Evolutionary conservation across 2,797 vertebrate genomes (phyloP).

Genomic region (Margarornis squamiger): DNA sequence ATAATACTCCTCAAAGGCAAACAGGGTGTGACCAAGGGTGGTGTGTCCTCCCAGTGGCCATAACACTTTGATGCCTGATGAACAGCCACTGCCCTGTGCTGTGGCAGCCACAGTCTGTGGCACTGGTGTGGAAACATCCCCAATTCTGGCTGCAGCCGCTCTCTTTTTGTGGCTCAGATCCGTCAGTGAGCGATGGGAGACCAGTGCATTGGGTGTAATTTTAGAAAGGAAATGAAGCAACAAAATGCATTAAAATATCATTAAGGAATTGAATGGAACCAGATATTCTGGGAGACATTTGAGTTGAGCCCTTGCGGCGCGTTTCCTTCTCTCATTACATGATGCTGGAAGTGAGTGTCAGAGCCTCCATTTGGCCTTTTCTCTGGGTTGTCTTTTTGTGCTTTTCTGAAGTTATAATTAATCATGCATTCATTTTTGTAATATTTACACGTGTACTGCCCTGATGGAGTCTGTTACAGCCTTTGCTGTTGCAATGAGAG

Average conservation of each 20-base stretch:
- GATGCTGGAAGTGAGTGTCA: neutral
- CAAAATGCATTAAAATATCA: slow-evolving; percentile 46
- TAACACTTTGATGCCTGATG: fast-evolving
- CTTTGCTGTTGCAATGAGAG: slow-evolving; percentile 27
- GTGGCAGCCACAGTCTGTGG: fast-evolving
- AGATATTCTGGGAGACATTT: neutral
- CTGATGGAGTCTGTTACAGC: neutral
- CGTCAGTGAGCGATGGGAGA: neutral
- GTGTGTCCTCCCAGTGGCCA: fast-evolving
- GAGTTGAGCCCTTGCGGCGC: neutral
- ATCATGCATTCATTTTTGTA: neutral
- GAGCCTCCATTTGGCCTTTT: neutral
- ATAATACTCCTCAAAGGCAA: neutral
- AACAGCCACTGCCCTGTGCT: fast-evolving
- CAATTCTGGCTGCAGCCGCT: fast-evolving
- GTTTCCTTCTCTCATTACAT: neutral
- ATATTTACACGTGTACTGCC: neutral
- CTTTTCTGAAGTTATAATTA: slow-evolving; percentile 55
- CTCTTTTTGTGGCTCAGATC: fast-evolving
- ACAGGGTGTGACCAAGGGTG: neutral
- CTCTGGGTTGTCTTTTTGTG: neutral
- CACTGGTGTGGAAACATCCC: fast-evolving
- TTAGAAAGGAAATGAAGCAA: slow-evolving; percentile 62
- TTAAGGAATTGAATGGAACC: slow-evolving; percentile 26
- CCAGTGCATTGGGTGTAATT: neutral